Evolutionary conservation across 2,888 invertebrate species (phyloP).

Genomic region (Cephalotes varians): DNA sequence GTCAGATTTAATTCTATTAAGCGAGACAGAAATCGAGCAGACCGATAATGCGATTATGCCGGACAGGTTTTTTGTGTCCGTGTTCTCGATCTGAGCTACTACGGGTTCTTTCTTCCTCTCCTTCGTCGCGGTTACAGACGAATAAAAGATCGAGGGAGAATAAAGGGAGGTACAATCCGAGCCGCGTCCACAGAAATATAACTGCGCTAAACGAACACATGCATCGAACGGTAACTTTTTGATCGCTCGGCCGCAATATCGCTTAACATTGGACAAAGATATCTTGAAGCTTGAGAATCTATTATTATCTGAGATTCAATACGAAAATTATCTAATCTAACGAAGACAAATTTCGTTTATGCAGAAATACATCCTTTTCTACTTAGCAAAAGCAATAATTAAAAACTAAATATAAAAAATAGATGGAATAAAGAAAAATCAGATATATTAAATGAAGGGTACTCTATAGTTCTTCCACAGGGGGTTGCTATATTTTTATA

Average conservation of each 20-base stretch:
- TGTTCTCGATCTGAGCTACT: slow-evolving; percentile 67
- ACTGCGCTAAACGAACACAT: slow-evolving; percentile 35
- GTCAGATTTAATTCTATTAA: slow-evolving; percentile 37
- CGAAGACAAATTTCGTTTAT: not conserved
- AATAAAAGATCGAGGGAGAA: slow-evolving; percentile 45
- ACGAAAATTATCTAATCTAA: not conserved
- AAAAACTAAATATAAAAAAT: not conserved
- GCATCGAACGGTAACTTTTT: slow-evolving; percentile 10
- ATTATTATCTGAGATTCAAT: not conserved
- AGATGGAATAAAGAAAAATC: not conserved
- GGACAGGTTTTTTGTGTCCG: slow-evolving; percentile 80
- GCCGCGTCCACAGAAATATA: slow-evolving; percentile 41
- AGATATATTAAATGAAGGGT: not conserved
- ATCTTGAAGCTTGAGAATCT: not conserved
- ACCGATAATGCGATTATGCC: slow-evolving; percentile 83
- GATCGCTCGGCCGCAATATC: not conserved
- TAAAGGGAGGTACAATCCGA: slow-evolving; percentile 27
- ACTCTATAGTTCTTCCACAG: not conserved
- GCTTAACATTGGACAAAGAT: not conserved
- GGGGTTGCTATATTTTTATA: not conserved
- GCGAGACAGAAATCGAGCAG: slow-evolving; percentile 79
- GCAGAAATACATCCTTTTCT: not conserved
- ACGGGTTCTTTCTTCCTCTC: slow-evolving; percentile 39
- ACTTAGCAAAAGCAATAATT: not conserved
- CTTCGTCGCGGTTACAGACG: slow-evolving; percentile 45